These are phyloP conservation scores for Lochmaea capreae DNA, from an alignment of 2,888 invertebrate genomes.

Conservation along the genomic window DNA sequence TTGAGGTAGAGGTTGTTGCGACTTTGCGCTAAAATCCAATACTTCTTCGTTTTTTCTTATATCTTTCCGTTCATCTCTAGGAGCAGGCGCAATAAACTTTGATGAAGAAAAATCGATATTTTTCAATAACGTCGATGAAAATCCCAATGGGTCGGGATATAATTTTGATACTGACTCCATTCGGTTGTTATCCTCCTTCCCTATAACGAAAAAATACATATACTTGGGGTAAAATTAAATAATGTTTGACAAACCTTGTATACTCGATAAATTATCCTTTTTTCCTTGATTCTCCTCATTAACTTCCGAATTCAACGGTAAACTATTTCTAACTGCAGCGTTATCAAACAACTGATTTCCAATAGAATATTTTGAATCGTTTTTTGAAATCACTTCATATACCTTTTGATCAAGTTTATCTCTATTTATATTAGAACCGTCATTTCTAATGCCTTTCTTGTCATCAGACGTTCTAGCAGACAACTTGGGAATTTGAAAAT, in stretches of 20 bases:
- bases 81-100: slow-evolving; percentile 64
- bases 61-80: slow-evolving; percentile 54
- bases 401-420: slow-evolving; percentile 60
- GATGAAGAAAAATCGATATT: slow-evolving; percentile 65
- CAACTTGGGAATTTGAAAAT: slow-evolving; percentile 89
- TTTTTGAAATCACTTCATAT: slow-evolving; percentile 59
- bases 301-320: slow-evolving; percentile 43
- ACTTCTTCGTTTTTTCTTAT: slow-evolving; percentile 69
- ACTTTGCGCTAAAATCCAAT: slow-evolving; percentile 60
- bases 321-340: slow-evolving; percentile 48
- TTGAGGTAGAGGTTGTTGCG: slow-evolving; percentile 63
- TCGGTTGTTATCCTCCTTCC: slow-evolving; percentile 56
- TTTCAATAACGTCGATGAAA: slow-evolving; percentile 56
- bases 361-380: slow-evolving; percentile 60
- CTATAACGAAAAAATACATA: slow-evolving; percentile 29
- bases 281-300: slow-evolving; percentile 55
- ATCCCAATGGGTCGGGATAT: slow-evolving; percentile 57
- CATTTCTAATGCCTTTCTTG: slow-evolving; percentile 50
- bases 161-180: slow-evolving; percentile 54
- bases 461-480: slow-evolving; percentile 67
- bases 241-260: slow-evolving; percentile 39
- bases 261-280: slow-evolving; percentile 56
- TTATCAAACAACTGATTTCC: slow-evolving; percentile 60
- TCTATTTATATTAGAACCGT: slow-evolving; percentile 55
- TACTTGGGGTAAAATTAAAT: not conserved